phyloP scores from a whole-genome alignment of 92 coral and sea anemone genomes.

The Phenganax marumi region DNA sequence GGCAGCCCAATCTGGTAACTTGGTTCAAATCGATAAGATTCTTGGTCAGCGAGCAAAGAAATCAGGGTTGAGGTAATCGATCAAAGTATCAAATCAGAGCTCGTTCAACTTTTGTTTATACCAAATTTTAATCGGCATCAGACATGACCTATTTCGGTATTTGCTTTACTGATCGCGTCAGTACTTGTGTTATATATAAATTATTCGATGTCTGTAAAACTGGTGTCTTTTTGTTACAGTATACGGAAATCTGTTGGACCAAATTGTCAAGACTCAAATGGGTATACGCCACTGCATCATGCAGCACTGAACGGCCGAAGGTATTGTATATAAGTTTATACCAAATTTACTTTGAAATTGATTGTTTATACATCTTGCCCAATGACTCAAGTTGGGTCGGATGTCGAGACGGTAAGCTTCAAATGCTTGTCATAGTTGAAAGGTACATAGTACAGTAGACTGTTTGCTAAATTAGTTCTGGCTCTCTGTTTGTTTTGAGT shows the following conservation, averaged over 20 bases:
- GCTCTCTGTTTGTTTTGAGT: too few species aligned
- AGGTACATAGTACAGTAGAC: too few species aligned
- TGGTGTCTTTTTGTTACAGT: not conserved
- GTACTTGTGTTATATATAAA: not conserved
- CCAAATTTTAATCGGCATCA: not conserved
- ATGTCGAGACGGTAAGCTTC: not conserved
- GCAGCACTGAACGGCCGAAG: slow-evolving; percentile 86
- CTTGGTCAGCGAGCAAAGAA: slow-evolving; percentile 77
- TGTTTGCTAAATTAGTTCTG: too few species aligned
- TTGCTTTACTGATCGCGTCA: slow-evolving; percentile 25
- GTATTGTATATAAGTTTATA: slow-evolving; percentile 37
- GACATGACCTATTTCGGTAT: slow-evolving; percentile 46
- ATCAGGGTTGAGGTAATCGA: slow-evolving; percentile 76
- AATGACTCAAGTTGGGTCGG: not conserved
- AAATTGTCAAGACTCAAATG: slow-evolving; percentile 93
- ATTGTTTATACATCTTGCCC: not conserved
- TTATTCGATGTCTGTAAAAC: not conserved
- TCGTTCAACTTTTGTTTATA: not conserved
- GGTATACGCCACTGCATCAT: slow-evolving; percentile 85
- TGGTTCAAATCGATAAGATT: slow-evolving; percentile 90
- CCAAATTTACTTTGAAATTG: not conserved
- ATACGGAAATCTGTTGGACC: slow-evolving; percentile 74
- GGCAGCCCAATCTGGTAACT: slow-evolving; percentile 91
- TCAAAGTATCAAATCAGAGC: slow-evolving; percentile 3
- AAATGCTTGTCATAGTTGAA: too few species aligned